Conservation (phyloP, 2,888 invertebrate genomes). For the Hydrotaea diabolus region DNA sequence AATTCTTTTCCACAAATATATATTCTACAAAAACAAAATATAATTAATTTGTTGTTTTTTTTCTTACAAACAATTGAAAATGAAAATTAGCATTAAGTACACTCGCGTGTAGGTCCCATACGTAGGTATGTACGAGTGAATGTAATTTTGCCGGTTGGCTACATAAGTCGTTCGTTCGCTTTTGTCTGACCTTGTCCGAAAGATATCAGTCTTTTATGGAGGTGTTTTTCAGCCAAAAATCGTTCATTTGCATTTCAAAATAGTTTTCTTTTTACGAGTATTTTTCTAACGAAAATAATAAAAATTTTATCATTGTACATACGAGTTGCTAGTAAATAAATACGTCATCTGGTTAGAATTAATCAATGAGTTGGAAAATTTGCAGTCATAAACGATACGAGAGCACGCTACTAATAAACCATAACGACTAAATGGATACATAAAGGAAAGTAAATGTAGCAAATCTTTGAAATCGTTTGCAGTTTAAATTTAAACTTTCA, state of each 20-base stretch:
- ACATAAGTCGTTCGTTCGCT: background rate
- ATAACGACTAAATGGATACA: too few species aligned
- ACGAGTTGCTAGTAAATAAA: background rate
- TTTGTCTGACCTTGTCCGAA: constrained; percentile 7
- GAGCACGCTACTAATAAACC: too few species aligned
- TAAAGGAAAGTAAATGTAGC: too few species aligned
- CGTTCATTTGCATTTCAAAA: background rate
- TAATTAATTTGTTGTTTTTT: constrained; percentile 18
- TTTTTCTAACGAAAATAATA: constrained; percentile 13
- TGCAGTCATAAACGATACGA: background rate
- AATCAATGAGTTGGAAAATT: background rate
- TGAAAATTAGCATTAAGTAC: background rate
- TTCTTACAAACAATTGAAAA: constrained; percentile 11
- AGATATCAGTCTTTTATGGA: constrained; percentile 5
- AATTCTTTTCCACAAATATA: background rate
- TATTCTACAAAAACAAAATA: background rate
- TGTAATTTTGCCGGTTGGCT: background rate
- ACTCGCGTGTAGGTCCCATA: background rate
- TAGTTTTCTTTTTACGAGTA: background rate
- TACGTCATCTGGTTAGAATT: constrained; percentile 16
- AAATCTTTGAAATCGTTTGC: too few species aligned
- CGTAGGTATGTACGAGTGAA: too few species aligned
- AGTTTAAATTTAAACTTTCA: too few species aligned
- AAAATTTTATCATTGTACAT: background rate
- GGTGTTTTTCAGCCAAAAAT: background rate